phyloP scores from a whole-genome alignment of 2,888 invertebrate genomes.

The Marronus borbonicus region DNA sequence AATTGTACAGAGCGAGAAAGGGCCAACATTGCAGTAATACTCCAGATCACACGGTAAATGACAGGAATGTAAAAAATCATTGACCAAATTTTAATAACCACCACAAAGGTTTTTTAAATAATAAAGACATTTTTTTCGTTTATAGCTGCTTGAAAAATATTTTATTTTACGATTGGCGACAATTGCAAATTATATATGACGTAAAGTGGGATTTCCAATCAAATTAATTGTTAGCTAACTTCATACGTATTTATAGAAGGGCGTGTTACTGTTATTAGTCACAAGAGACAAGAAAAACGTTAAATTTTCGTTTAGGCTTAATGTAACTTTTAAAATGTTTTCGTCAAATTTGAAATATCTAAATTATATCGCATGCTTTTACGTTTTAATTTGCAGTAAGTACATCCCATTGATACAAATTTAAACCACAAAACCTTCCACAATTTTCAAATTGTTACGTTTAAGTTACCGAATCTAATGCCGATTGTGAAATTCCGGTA shows the following conservation, averaged over 20 bases:
- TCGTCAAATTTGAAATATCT: slow-evolving; percentile 10
- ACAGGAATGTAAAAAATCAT: too few relatives aligned
- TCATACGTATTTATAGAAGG: slow-evolving; percentile 16
- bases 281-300: not conserved
- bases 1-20: too few relatives aligned
- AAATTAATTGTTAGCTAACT: not conserved
- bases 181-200: too few relatives aligned
- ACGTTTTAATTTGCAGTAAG: slow-evolving; percentile 20
- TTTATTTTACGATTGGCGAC: too few relatives aligned
- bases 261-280: slow-evolving; percentile 26
- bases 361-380: slow-evolving; percentile 3
- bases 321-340: slow-evolving; percentile 25
- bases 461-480: slow-evolving; percentile 48
- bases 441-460: slow-evolving; percentile 1
- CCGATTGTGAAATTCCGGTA: slow-evolving; percentile 82
- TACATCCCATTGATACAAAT: not conserved
- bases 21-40: too few relatives aligned
- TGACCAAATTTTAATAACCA: too few relatives aligned
- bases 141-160: too few relatives aligned
- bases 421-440: not conserved
- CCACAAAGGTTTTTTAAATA: too few relatives aligned
- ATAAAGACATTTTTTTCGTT: too few relatives aligned
- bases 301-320: slow-evolving; percentile 16
- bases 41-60: too few relatives aligned
- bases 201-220: too few relatives aligned